A percentile compares a stretch with the other conserved stretches of the same genome.
Conservation (phyloP, 2,888 invertebrate species). For the Biston stratarius region DNA sequence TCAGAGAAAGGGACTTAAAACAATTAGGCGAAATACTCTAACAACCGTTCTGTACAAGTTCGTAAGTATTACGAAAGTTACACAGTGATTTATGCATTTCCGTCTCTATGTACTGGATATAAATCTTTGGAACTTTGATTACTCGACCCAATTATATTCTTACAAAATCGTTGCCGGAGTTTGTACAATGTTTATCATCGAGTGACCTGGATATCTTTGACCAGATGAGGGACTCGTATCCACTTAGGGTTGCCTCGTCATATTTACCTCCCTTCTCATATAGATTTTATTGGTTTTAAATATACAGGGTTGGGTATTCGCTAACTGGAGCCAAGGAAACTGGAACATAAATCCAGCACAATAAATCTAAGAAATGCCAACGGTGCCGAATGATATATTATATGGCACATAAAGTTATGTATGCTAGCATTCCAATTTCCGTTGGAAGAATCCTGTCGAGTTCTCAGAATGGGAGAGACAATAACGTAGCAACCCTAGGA, state of each 20-base stretch:
- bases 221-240: constrained; percentile 50
- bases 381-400: constrained; percentile 42
- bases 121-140: constrained; percentile 45
- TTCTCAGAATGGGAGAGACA: not conserved
- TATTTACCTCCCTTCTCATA: constrained; percentile 1
- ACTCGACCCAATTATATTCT: constrained; percentile 46
- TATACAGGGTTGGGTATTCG: constrained; percentile 10
- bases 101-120: constrained; percentile 35
- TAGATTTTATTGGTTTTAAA: constrained; percentile 23
- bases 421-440: constrained; percentile 19
- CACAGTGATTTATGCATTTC: constrained; percentile 39
- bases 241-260: constrained; percentile 23
- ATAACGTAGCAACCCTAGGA: constrained; percentile 28
- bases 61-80: constrained; percentile 35
- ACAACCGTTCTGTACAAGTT: constrained; percentile 22
- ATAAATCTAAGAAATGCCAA: constrained; percentile 50
- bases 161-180: constrained; percentile 49
- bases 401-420: constrained; percentile 13
- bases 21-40: constrained; percentile 18
- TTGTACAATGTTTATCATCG: constrained; percentile 58
- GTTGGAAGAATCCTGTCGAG: not conserved
- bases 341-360: constrained; percentile 50
- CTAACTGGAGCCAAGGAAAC: constrained; percentile 20
- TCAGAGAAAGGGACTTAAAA: constrained; percentile 9
- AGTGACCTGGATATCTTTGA: constrained; percentile 59